phyloP scores from a whole-genome alignment of 2,113 vertebrate species.

The Rhinoptilus africanus region DNA sequence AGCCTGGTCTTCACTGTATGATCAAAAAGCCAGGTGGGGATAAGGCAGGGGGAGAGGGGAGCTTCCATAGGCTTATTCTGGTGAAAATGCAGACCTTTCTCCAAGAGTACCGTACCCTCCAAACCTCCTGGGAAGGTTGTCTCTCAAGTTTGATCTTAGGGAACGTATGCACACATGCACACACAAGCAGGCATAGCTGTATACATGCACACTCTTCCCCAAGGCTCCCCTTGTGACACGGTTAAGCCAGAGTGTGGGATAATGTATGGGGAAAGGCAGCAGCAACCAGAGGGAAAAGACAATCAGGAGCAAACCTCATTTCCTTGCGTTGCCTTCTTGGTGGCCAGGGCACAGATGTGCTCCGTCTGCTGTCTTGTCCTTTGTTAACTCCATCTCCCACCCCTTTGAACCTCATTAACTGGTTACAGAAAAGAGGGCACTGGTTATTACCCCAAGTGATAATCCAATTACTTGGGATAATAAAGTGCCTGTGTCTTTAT shows the following conservation, averaged over 20 bases:
- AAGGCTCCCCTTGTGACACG: fast-evolving
- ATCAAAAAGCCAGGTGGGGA: background rate
- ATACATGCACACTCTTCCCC: fast-evolving
- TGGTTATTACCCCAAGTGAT: background rate
- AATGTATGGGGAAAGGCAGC: background rate
- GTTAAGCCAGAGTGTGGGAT: background rate
- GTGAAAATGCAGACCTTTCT: background rate
- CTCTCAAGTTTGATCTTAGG: background rate
- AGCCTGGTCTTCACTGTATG: background rate
- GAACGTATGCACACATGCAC: background rate
- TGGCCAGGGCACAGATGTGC: background rate
- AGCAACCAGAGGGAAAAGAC: background rate
- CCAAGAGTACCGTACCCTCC: background rate
- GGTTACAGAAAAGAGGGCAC: background rate
- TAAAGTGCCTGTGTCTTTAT: background rate
- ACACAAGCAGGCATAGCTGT: background rate
- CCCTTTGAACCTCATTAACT: background rate
- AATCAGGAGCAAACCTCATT: background rate
- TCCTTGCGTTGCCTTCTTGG: background rate
- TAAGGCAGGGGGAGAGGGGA: background rate
- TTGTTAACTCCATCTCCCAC: background rate
- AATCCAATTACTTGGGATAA: background rate
- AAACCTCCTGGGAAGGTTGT: background rate
- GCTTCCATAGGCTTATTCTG: fast-evolving
- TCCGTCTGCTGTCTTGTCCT: background rate